Percentiles rank a stretch among this genome's conserved stretches.
phyloP scores from a whole-genome alignment of 1,140 invertebrate genomes.

The Macrosteles quadrilineatus region DNA sequence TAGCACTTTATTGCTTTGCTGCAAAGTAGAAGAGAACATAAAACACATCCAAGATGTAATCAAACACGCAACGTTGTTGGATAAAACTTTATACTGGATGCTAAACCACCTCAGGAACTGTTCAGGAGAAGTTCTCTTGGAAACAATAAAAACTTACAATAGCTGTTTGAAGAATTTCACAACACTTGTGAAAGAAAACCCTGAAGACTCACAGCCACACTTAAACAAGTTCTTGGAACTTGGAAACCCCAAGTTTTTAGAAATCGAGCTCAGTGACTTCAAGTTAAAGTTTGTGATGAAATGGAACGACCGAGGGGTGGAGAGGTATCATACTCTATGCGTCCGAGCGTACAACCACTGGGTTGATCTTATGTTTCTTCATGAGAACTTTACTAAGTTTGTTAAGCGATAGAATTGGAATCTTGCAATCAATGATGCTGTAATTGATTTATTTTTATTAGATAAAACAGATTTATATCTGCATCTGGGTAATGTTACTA shows the following conservation, averaged over 20 bases:
- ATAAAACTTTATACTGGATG: not conserved
- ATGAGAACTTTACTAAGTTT: constrained; percentile 1
- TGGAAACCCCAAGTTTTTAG: not conserved
- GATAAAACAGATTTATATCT: no score
- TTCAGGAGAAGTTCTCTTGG: not conserved
- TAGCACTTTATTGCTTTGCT: no score
- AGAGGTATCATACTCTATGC: not conserved
- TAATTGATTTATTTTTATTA: no score
- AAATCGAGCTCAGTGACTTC: not conserved
- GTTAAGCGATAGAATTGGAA: no score
- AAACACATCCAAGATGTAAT: no score
- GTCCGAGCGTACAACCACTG: not conserved
- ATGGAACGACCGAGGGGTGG: not conserved
- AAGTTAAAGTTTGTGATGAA: not conserved
- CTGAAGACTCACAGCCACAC: not conserved
- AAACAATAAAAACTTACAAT: not conserved
- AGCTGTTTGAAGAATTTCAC: not conserved
- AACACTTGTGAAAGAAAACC: not conserved
- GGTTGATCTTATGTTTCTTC: not conserved
- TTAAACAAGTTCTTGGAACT: not conserved
- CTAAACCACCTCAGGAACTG: not conserved
- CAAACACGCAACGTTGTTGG: not conserved
- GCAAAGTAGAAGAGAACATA: no score
- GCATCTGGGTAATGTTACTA: no score
- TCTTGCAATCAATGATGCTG: no score